Evolutionary conservation across 2,888 invertebrate species (phyloP).

Genomic region (Apoda limacodes): DNA sequence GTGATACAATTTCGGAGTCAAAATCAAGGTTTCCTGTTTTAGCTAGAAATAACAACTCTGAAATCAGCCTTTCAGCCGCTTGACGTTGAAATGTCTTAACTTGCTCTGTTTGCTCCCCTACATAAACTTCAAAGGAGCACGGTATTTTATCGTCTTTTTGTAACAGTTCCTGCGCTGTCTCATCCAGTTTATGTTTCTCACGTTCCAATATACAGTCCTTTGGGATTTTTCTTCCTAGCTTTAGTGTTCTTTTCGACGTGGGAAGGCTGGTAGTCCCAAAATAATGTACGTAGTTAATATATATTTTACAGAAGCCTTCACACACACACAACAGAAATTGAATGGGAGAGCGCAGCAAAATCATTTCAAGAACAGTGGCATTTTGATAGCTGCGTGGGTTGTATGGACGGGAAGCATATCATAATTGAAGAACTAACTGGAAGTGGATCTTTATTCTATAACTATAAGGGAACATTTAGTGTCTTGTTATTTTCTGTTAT

Average conservation of each 20-base stretch:
- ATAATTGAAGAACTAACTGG: background rate
- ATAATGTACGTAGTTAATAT: background rate
- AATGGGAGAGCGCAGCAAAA: background rate
- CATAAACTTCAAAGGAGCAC: background rate
- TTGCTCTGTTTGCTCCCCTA: conserved; percentile 1
- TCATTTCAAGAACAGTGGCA: background rate
- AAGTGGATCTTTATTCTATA: background rate
- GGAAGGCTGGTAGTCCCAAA: background rate
- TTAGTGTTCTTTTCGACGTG: background rate
- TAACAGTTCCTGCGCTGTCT: background rate
- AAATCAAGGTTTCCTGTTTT: conserved; percentile 1
- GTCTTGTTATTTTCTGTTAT: background rate
- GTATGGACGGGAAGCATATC: background rate
- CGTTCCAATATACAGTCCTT: background rate
- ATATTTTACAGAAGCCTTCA: background rate
- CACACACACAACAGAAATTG: background rate
- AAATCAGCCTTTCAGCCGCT: conserved; percentile 1
- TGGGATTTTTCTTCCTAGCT: background rate
- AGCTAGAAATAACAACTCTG: background rate
- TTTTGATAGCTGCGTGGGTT: background rate
- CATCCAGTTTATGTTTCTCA: background rate
- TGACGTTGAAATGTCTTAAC: background rate
- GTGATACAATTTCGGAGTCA: background rate
- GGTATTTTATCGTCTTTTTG: background rate
- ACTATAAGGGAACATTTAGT: background rate